Evolutionary conservation across 2,797 vertebrate genomes (phyloP).

Genomic region (Chelonia mydas): DNA sequence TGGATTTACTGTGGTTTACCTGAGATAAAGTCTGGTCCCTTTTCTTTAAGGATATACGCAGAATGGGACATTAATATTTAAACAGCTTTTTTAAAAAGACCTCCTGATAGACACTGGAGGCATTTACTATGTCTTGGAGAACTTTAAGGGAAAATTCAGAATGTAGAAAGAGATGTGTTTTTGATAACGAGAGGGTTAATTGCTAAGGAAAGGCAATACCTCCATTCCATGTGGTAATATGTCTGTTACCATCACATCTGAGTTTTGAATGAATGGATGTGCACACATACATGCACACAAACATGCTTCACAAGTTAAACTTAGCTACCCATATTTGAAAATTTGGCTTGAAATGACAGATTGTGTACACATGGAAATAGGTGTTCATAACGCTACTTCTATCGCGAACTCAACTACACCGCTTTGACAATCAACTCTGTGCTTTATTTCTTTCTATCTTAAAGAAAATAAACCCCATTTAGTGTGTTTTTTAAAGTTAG

Average conservation of each 20-base stretch:
- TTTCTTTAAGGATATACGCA: background rate
- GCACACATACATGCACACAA: background rate
- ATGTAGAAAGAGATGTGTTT: background rate
- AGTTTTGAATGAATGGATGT: background rate
- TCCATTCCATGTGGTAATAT: background rate
- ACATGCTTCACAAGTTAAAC: background rate
- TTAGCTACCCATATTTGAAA: background rate
- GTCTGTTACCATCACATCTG: background rate
- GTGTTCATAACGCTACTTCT: background rate
- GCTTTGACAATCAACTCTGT: background rate
- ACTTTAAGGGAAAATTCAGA: background rate
- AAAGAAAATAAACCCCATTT: background rate
- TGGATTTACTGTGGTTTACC: background rate
- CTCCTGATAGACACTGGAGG: background rate
- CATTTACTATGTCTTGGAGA: background rate
- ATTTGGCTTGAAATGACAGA: background rate
- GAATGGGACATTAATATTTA: background rate
- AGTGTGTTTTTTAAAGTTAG: background rate
- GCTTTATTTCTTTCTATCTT: background rate
- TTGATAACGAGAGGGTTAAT: background rate
- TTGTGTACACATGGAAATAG: background rate
- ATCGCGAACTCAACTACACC: background rate
- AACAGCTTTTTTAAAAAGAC: background rate
- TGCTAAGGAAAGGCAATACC: background rate
- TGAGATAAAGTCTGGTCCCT: background rate